Evolutionary conservation across 2,113 vertebrate species (phyloP).

Genomic region (Toxotes jaculatrix): DNA sequence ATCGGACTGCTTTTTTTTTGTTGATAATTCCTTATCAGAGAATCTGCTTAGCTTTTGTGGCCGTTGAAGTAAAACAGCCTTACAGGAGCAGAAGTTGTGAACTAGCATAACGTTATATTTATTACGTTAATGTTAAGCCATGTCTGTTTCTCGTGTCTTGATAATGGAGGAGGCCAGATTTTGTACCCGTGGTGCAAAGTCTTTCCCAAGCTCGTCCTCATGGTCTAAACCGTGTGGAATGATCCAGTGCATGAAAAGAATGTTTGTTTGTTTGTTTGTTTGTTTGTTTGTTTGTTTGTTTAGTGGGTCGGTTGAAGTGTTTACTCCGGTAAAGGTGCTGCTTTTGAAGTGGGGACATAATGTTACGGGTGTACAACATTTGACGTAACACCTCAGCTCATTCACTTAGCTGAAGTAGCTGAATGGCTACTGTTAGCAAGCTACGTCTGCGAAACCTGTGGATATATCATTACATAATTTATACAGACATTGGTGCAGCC

Average conservation of each 20-base stretch:
- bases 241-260: fast-evolving
- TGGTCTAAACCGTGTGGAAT: not conserved
- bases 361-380: not conserved
- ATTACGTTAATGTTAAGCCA: not conserved
- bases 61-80: not conserved
- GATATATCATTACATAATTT: not conserved
- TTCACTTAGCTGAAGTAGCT: not conserved
- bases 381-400: not conserved
- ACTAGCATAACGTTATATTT: not conserved
- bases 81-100: fast-evolving
- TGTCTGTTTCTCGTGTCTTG: not conserved
- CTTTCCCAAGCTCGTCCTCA: fast-evolving
- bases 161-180: constrained; percentile 21
- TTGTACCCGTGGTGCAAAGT: not conserved
- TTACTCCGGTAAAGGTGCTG: fast-evolving
- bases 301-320: not conserved
- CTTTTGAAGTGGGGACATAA: not conserved
- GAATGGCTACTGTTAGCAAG: not conserved
- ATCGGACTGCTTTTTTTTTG: not conserved
- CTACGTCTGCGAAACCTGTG: not conserved
- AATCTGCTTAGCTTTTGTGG: not conserved
- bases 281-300: not conserved
- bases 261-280: not conserved
- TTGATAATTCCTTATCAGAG: not conserved
- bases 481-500: fast-evolving